Evolutionary conservation across 92 coral and sea anemone species (phyloP), one percentile per base, ranked within the genome.

Genomic region (Umimayanthus chanpuru): DNA sequence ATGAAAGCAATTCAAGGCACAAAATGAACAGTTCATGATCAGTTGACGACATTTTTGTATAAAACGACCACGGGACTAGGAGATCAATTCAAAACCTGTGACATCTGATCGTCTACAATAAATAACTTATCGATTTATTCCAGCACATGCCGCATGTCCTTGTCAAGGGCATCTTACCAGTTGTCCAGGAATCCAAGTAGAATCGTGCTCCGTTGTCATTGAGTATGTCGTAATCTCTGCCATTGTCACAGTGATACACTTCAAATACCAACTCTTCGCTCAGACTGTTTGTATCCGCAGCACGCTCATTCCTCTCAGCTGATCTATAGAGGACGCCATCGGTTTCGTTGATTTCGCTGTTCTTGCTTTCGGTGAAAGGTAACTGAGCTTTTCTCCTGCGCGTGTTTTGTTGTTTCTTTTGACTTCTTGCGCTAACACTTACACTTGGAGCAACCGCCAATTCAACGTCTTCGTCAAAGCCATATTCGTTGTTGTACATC

Each of bases 141-240:
- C 14, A 74, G 79, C 26, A 61, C 68, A 18, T 61, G 4, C 18
- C 23, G 18, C 18, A 56, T 15, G 26, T 61, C 1, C 68, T 61
- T 9, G 6, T 36, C 20, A 11, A 11, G 2, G 12, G 11, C 20
- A 15, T 15, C 68, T n/a, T 90, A 94, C 98, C 96, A 80, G 96
- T 89, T 32, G 90, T 47, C 98, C 96, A 95, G 25, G 94, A 93
- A 80, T 90, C 93, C 72, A 95, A 82, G 87, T 95, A 95, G 85
- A 89, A 92, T 64, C 98, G 86, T 30, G 80, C 70, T 5, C 98
- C 98, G 77, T 92, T 91, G 9, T 89, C 84, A 81, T 95, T 95
- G 6, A 95, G 89, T 36, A 93, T 89, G 23, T 82, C 90, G 81
- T 89, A 95, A 56, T 95, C 98, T 23, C 88, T 81, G 6, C 98